Percentiles rank a stretch among this genome's conserved stretches.
Evolutionary conservation across 2,797 vertebrate genomes (phyloP).

Genomic region (Serranus cabrilla): DNA sequence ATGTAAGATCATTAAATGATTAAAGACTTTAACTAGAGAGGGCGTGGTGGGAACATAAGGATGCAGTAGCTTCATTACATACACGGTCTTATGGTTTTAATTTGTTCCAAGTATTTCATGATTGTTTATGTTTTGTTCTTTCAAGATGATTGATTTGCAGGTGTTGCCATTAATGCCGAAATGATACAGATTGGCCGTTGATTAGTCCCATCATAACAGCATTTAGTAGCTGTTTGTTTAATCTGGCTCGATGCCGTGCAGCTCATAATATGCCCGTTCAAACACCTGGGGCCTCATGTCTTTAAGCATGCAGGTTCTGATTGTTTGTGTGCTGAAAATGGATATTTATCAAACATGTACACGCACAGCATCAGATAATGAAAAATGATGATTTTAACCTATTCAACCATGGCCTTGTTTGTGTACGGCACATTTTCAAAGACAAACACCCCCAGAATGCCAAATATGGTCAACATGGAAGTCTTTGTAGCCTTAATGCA

Average conservation of each 20-base stretch:
- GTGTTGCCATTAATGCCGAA: constrained; percentile 21
- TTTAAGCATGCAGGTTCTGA: neutral
- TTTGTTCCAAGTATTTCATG: neutral
- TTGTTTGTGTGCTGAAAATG: neutral
- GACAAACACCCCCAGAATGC: neutral
- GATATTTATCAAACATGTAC: constrained; percentile 14
- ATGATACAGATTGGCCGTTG: constrained; percentile 16
- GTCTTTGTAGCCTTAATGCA: neutral
- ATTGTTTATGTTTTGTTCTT: neutral
- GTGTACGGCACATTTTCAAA: constrained; percentile 11
- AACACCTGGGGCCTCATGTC: constrained; percentile 33
- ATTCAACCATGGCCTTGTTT: neutral
- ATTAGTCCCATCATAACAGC: constrained; percentile 16
- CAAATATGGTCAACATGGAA: neutral
- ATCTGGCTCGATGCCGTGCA: constrained; percentile 17
- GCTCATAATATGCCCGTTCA: constrained; percentile 20
- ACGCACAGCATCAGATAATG: neutral
- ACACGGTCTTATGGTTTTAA: neutral
- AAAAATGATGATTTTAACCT: constrained; percentile 3
- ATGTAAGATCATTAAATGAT: constrained; percentile 46
- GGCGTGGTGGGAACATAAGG: constrained; percentile 4
- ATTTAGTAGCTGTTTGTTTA: constrained; percentile 33
- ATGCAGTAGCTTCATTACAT: neutral
- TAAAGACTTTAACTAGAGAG: constrained; percentile 12
- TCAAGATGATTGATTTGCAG: neutral